Base-by-base conservation (phyloP, 2,113 vertebrate species). In the Leucosticte australis region DNA sequence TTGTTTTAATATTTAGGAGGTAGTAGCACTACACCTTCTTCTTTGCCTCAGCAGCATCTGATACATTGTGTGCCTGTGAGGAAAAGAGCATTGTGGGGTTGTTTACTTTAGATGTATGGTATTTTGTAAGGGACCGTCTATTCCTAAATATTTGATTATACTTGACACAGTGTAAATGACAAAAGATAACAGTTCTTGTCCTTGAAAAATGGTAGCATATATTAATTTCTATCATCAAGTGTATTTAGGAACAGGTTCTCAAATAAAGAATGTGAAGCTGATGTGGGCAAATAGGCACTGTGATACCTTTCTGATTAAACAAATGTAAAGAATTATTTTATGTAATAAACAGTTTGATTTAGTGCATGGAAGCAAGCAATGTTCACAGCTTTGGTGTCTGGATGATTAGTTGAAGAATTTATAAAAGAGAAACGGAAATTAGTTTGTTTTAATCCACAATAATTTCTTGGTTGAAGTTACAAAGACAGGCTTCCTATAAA, bases 91-190 rank as follows among this genome's bases (percentile, higher is more conserved):
- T 70, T 52, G 30, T n/a, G 44, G 33, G 55, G n/a, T 50, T 80
- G 27, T 89, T 87, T 85, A 44, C 52, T 94, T 77, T n/a, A 53
- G 65, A 57, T 90, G 12, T 35, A 30, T 37, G 35, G 26, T 83
- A n/a, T 85, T 76, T 53, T 77, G 75, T 70, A 88, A 90, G 65
- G 59, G 33, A 90, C 30, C 1, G 2, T 89, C 73, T 75, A 41
- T 68, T 91, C 67, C 59, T 94, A 83, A 94, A 79, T 93, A 78
- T 77, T 85, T 93, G 13, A 80, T 91, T 80, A 33, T 86, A 56
- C 52, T 86, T 92, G 86, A 68, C 22, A 6, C 65, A 88, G 47
- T 71, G n/a, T 86, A 88, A 95, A 60, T 78, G 85, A 91, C 63
- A 88, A 71, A 87, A 83, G 30, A 49, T 83, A 79, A 71, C 90